Evolutionary conservation across 2,113 vertebrate species (phyloP).

Genomic region (Cephalophus harveyi): DNA sequence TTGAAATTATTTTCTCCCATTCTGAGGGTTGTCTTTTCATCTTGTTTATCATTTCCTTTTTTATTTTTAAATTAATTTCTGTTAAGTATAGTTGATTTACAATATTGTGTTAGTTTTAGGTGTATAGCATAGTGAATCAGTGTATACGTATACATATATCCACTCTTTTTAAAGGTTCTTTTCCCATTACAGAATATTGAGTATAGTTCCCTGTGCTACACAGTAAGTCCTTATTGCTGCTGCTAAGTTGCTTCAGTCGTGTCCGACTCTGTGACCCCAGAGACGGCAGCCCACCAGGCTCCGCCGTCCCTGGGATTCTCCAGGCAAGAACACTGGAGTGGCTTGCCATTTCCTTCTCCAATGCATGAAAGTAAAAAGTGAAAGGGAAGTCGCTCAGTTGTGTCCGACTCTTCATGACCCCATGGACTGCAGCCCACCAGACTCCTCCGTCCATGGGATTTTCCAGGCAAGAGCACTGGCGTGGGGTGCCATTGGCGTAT

Average conservation of each 20-base stretch:
- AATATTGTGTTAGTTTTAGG: background rate
- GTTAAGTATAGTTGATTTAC: background rate
- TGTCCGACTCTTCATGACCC: accelerated
- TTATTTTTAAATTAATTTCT: background rate
- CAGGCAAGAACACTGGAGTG: no score
- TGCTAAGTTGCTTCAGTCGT: no score
- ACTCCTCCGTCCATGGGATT: no score
- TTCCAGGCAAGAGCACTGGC: no score
- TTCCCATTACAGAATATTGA: background rate
- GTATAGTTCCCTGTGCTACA: background rate
- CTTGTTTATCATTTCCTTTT: background rate
- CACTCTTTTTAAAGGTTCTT: background rate
- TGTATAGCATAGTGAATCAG: background rate
- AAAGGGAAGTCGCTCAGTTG: no score
- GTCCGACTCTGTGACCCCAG: no score
- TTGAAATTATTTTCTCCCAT: background rate
- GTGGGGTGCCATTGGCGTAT: background rate
- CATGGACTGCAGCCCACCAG: no score
- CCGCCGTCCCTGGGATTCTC: accelerated
- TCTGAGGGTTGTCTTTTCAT: background rate
- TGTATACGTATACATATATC: background rate
- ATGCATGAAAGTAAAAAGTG: no score
- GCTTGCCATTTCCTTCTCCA: no score
- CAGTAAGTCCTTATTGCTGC: no score
- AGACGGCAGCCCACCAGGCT: no score